Evolutionary conservation across 1,140 invertebrate genomes (phyloP), one percentile per base, ranked within the genome.

Genomic region (Brachionus asplanchnoidis): DNA sequence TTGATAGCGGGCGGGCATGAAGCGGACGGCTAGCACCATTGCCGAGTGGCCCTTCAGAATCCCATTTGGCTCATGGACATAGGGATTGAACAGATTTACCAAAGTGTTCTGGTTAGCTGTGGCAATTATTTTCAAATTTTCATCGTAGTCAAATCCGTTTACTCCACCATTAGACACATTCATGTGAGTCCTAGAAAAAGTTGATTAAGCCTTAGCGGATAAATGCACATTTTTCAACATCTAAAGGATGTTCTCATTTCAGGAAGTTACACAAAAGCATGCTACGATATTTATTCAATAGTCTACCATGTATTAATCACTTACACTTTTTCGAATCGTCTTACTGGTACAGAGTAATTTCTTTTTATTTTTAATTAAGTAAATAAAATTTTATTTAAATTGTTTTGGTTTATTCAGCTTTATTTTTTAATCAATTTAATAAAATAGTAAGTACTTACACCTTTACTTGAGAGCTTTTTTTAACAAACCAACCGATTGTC

Each of bases 401-500:
- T 5, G 2, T n/a, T 14, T 26, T 78, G 32, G 28, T 3, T 36
- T 36, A 36, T 36, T 36, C 32, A 36, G 32, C 32, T 36, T 36
- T 7, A 46, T 44, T 78, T 42, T 26, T 78, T 46, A 8, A 14
- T 78, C 46, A 78, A 46, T 36, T 68, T 32, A 68, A 28, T 32
- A 14, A n/a, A 8, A 42, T 42, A 40, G 23, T 9, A 80, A 26
- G 1, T 40, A 82, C 79, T 82, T 82, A 82, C 79, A 46, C 79
- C 26, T 68, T 82, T 65, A 82, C 50, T 28, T 82, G 36, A 9
- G 53, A 65, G 12, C 79, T 82, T 60, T 82, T 82, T 86, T 89
- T 89, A 79, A 89, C 88, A 87, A 90, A 87, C 89, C 89, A 90
- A 28, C 88, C 89, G 84, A 90, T 88, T 70, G 89, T 88, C 32